These are phyloP conservation scores for Siniperca obscura DNA, from an alignment of 2,797 vertebrate species.

Conservation along the genomic window DNA sequence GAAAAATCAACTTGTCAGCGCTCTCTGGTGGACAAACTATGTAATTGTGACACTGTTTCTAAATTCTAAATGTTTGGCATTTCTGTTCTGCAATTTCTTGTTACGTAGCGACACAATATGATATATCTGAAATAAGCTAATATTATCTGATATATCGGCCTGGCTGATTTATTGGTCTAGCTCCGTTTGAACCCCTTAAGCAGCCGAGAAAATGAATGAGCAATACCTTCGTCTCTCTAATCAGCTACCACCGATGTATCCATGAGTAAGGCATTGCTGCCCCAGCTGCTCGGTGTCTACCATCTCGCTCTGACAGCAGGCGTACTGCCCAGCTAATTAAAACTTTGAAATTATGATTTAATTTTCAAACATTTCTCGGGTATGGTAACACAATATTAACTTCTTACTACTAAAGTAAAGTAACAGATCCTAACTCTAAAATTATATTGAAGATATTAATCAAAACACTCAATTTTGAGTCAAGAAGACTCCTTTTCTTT, in stretches of 20 bases:
- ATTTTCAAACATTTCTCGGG: background rate
- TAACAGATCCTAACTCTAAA: background rate
- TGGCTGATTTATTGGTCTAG: background rate
- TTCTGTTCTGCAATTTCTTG: background rate
- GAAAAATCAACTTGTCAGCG: background rate
- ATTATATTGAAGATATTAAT: background rate
- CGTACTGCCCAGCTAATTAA: background rate
- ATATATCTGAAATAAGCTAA: background rate
- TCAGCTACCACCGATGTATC: background rate
- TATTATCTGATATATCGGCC: background rate
- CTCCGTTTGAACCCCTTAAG: background rate
- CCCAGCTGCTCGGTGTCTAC: background rate
- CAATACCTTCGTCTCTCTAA: background rate
- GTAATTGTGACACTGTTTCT: background rate
- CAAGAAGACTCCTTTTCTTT: background rate
- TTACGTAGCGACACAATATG: rapidly evolving
- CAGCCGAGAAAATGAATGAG: background rate
- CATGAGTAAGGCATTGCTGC: background rate
- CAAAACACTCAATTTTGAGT: background rate
- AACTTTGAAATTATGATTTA: background rate
- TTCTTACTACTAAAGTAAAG: background rate
- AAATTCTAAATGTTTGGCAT: background rate
- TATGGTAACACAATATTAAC: background rate
- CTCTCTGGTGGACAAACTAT: background rate
- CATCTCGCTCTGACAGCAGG: background rate